phyloP scores from a whole-genome alignment of 2,888 invertebrate genomes.

The Agrotis ipsilon region DNA sequence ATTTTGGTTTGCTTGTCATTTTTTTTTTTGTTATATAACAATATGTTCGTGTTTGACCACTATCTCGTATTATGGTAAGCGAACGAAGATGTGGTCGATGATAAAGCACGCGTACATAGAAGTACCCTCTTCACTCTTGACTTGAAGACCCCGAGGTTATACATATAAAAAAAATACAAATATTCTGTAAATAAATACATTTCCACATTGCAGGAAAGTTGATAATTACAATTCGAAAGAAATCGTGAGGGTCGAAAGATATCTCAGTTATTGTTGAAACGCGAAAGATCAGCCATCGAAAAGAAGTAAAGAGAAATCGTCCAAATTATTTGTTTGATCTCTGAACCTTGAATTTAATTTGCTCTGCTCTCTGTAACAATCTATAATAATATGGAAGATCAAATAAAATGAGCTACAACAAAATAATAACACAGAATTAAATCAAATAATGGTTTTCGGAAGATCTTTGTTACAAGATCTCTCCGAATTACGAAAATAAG shows the following conservation, averaged over 20 bases:
- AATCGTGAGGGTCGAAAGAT: conserved; percentile 14
- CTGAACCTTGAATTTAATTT: conserved; percentile 55
- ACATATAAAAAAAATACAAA: no score
- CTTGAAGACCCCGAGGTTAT: no score
- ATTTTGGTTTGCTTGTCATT: no score
- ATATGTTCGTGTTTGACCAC: no score
- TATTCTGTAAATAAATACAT: no score
- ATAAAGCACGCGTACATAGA: no score
- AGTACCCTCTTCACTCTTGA: no score
- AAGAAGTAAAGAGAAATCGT: conserved; percentile 52
- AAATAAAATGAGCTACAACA: conserved; percentile 19
- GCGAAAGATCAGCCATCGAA: conserved; percentile 37
- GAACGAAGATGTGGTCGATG: no score
- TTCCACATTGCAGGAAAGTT: not conserved
- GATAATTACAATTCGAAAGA: not conserved
- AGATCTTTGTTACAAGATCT: not conserved
- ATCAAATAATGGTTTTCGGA: conserved; percentile 2
- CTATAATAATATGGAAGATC: conserved; percentile 17
- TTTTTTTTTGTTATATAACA: no score
- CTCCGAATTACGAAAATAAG: not conserved
- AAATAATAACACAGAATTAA: conserved; percentile 20
- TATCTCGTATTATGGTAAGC: no score
- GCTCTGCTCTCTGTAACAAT: conserved; percentile 13
- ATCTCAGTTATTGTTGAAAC: conserved; percentile 3
- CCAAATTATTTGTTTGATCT: conserved; percentile 58